A percentile compares a stretch with the other conserved stretches of the same genome.
phyloP scores from a whole-genome alignment of 1,140 invertebrate species.

The Lordiphosa mommai region DNA sequence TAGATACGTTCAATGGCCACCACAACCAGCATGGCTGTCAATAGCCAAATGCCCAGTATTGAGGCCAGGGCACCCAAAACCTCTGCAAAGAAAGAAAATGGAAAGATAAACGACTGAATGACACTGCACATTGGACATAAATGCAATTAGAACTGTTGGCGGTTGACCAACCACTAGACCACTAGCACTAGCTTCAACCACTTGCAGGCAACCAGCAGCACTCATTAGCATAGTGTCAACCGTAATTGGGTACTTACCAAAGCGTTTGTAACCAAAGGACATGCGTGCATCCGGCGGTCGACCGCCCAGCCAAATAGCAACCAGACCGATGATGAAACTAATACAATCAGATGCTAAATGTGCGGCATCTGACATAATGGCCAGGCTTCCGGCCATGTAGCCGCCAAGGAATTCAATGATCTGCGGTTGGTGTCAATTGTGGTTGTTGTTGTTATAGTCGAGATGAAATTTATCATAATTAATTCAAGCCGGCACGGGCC shows the following conservation, averaged over 20 bases:
- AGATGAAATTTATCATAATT: constrained; percentile 59
- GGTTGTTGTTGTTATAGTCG: constrained; percentile 4
- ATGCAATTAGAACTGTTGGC: constrained; percentile 30
- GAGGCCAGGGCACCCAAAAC: constrained; percentile 84
- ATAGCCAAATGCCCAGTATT: constrained; percentile 89
- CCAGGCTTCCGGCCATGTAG: constrained; percentile 88
- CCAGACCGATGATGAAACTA: constrained; percentile 89
- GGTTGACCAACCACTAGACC: background rate
- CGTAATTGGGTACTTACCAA: constrained; percentile 82
- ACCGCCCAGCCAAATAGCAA: constrained; percentile 86
- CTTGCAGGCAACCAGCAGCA: constrained; percentile 9
- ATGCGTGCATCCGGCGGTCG: constrained; percentile 85
- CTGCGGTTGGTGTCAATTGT: constrained; percentile 73
- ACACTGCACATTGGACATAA: constrained; percentile 10
- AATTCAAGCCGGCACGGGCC: constrained; percentile 25
- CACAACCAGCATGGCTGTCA: constrained; percentile 92
- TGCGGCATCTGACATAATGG: constrained; percentile 91
- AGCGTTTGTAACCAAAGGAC: constrained; percentile 90
- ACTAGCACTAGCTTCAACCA: constrained; percentile 11
- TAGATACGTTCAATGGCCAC: constrained; percentile 88
- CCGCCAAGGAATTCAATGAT: constrained; percentile 87
- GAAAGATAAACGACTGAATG: background rate
- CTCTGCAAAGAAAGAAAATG: constrained; percentile 79
- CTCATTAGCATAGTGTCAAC: constrained; percentile 51
- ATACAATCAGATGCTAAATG: constrained; percentile 91